Base-by-base conservation (phyloP, 2,888 invertebrate species). In the Belgica antarctica region DNA sequence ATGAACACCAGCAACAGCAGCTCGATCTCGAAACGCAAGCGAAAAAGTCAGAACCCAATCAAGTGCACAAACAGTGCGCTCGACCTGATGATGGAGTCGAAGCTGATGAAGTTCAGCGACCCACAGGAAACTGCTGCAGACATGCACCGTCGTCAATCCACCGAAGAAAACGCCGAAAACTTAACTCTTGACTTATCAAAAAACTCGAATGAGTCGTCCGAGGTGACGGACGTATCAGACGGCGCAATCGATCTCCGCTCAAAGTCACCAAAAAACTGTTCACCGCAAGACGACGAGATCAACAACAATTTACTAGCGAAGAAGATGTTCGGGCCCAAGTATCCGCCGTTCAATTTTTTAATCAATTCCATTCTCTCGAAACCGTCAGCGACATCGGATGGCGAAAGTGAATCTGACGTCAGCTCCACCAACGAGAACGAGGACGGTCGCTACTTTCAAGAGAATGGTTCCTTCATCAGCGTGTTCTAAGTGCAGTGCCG, bases 11-110 rank as follows among this genome's bases (percentile, higher is more conserved):
- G 19, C 28, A 25, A 52, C 28, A 87, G 85, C 75, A 89, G 66
- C 19, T 52, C 52, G 24, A 52, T 52, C 22, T 68, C 68, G 12
- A 70, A 89, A 76, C 83, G 93, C 70, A 95, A 95, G 79, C 84
- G 94, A 27, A 95, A 95, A 81, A 93, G 89, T 74, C 87, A 91
- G 74, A 94, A 94, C 77, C 94, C 94, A 0, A 92, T 89, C 1
- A 85, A 90, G 72, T 88, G 92, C 76, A 87, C 90, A n/a, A 75
- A 61, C 25, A 46, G 31, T 19, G 27, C 68, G 15, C n/a, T 68
- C 5, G 68, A 68, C 19, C 27, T 57, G 68, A 28, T 68, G 17
- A 68, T 68, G 68, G 68, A 57, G 5, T 52, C 68, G 12, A 68
- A 68, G 52, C 47, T 68, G 34, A 68, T 70, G 59, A 31, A 47